These are phyloP conservation scores for Urocyon cinereoargenteus DNA, from an alignment of 2,797 vertebrate genomes.

Conservation along the genomic window DNA sequence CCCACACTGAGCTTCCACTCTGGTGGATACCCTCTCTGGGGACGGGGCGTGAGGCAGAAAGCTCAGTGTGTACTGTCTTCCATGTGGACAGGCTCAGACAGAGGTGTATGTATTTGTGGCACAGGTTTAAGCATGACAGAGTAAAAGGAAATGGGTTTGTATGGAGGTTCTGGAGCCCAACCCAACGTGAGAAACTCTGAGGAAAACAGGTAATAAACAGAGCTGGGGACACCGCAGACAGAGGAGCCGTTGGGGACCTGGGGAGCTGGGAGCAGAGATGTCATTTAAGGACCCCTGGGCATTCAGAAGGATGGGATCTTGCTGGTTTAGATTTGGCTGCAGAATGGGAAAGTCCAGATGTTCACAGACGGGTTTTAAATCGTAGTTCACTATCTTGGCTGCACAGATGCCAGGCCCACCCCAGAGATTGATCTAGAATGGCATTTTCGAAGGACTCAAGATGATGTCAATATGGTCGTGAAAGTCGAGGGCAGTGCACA, in stretches of 20 bases:
- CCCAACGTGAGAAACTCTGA: background rate
- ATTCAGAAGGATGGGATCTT: background rate
- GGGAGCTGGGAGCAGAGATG: background rate
- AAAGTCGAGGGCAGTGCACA: background rate
- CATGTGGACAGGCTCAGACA: fast-evolving
- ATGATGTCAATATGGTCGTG: fast-evolving
- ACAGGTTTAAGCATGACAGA: fast-evolving
- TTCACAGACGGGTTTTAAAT: background rate
- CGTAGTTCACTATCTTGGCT: background rate
- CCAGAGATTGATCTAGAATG: background rate
- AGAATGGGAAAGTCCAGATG: background rate
- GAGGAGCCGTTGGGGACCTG: background rate
- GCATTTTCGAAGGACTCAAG: background rate
- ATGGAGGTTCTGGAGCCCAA: background rate
- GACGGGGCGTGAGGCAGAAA: background rate
- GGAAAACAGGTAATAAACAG: background rate
- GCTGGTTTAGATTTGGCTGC: background rate
- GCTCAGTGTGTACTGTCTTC: background rate
- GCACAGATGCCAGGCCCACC: background rate
- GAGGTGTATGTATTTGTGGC: fast-evolving
- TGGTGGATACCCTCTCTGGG: fast-evolving
- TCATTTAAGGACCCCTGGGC: background rate
- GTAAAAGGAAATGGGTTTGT: background rate
- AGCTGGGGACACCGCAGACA: background rate
- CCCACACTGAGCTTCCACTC: background rate